These are phyloP conservation scores for Osmoderma eremita DNA, from an alignment of 2,888 invertebrate genomes.

Conservation along the genomic window DNA sequence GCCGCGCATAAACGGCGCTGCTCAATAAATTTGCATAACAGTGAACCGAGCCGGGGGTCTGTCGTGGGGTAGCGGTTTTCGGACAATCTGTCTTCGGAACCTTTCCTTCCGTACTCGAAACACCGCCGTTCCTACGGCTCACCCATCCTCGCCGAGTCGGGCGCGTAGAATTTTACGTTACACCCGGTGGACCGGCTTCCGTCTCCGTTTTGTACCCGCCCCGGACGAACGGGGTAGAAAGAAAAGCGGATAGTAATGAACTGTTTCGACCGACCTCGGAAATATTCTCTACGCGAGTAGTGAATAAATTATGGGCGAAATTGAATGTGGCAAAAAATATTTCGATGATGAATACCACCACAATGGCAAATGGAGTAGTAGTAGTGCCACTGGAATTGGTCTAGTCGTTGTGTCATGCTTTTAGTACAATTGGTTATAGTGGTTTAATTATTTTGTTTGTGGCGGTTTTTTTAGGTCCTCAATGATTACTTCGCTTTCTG, in stretches of 20 bases:
- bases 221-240: too few species aligned
- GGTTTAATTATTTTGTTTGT: too few species aligned
- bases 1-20: not conserved
- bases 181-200: not conserved
- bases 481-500: too few species aligned
- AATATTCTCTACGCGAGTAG: constrained; percentile 12
- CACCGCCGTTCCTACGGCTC: too few species aligned
- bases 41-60: constrained; percentile 46
- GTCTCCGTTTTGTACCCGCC: constrained; percentile 24
- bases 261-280: not conserved
- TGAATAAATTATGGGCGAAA: constrained; percentile 15
- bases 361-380: too few species aligned
- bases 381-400: too few species aligned
- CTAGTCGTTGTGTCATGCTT: too few species aligned
- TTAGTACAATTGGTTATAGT: too few species aligned
- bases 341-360: constrained; percentile 6
- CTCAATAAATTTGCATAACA: constrained; percentile 55
- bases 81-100: constrained; percentile 51
- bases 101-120: constrained; percentile 44
- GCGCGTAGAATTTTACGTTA: too few species aligned
- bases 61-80: constrained; percentile 53
- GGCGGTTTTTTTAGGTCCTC: too few species aligned
- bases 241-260: too few species aligned
- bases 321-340: constrained; percentile 14
- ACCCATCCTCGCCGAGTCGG: too few species aligned